phyloP scores from a whole-genome alignment of 2,797 vertebrate species.

The Poeciliopsis paucimaculata region DNA sequence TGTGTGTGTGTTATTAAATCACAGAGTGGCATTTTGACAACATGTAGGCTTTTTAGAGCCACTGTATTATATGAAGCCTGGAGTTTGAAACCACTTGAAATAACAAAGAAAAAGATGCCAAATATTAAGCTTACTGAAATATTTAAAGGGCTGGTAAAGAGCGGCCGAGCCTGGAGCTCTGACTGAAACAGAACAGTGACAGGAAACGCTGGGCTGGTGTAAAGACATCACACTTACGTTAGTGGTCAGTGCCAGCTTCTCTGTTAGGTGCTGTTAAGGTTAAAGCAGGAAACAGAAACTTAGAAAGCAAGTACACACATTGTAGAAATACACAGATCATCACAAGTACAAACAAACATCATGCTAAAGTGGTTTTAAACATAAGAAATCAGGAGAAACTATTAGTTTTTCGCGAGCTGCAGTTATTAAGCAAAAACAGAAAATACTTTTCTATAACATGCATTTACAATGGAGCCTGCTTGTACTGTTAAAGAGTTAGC shows the following conservation, averaged over 20 bases:
- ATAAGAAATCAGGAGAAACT: not conserved
- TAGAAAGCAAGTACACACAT: constrained; percentile 3
- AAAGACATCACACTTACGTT: constrained; percentile 67
- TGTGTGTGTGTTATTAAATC: not conserved
- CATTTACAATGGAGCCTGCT: not conserved
- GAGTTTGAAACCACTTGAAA: not conserved
- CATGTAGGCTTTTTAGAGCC: not conserved
- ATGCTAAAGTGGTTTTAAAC: not conserved
- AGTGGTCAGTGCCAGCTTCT: constrained; percentile 77
- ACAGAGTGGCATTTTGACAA: not conserved
- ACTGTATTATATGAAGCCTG: not conserved
- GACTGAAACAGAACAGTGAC: not conserved
- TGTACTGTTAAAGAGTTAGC: not conserved
- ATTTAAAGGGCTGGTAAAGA: not conserved
- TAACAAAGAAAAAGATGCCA: not conserved
- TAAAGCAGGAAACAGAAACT: constrained; percentile 48
- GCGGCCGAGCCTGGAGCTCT: not conserved
- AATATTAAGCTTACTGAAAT: not conserved
- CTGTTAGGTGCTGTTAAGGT: constrained; percentile 75
- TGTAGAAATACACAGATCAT: not conserved
- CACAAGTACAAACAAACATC: not conserved
- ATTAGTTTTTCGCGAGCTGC: not conserved
- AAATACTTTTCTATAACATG: not conserved
- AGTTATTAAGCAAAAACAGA: not conserved
- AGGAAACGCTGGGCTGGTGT: not conserved